These are phyloP conservation scores for Artibeus lituratus DNA, from an alignment of 2,797 vertebrate species.

Conservation along the genomic window DNA sequence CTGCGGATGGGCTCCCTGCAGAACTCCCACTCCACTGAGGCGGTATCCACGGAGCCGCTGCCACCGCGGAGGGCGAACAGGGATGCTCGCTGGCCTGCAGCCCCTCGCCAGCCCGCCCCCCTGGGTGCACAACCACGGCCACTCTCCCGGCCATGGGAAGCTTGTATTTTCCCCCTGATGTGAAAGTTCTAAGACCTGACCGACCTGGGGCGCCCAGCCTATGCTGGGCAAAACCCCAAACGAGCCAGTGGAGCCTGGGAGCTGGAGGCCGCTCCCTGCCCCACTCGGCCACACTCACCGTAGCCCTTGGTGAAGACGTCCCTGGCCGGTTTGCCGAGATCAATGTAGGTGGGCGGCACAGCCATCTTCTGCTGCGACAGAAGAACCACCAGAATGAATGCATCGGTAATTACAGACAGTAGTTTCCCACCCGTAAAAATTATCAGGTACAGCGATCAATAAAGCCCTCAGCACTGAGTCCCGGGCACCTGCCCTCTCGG, in stretches of 20 bases:
- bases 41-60: neutral
- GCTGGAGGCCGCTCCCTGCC: neutral
- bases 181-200: neutral
- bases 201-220: neutral
- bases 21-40: neutral
- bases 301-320: conserved; percentile 98
- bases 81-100: no score
- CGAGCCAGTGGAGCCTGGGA: neutral
- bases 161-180: neutral
- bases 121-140: neutral
- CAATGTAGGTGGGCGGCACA: conserved; percentile 92
- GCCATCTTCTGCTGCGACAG: conserved; percentile 90
- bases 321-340: conserved; percentile 96
- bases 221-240: neutral
- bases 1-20: neutral
- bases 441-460: conserved; percentile 20
- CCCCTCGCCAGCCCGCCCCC: neutral
- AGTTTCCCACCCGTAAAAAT: conserved; percentile 21
- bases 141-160: neutral
- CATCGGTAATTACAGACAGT: neutral
- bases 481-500: neutral
- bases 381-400: conserved; percentile 40
- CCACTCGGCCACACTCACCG: conserved; percentile 89
- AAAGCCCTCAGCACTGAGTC: neutral
- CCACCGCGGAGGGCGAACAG: neutral